Base-by-base conservation (phyloP, 2,113 vertebrate genomes). In the Ammospiza caudacuta region DNA sequence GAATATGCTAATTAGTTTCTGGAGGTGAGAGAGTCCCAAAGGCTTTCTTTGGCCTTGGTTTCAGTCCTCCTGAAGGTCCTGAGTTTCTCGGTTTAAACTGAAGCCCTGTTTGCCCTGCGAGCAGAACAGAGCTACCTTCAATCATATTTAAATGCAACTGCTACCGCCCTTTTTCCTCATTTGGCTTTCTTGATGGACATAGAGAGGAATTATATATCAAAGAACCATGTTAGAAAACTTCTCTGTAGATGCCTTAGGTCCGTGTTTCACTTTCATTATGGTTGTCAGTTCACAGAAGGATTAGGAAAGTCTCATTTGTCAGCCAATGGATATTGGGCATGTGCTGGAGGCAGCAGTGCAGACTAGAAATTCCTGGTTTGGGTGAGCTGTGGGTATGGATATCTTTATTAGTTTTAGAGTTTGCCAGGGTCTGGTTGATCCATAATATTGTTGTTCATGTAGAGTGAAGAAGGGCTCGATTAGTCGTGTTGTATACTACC, bases 21-120 rank as follows among this genome's bases (percentile, higher is more conserved):
- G 1, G 73, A 91, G 52, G 33, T 72, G 62, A 86, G 73, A 90
- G 68, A 77, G 28, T 37, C 14, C 28, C 43, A 86, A 3, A 9
- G 68, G 16, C 61, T 91, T 69, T 87, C 54, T 95, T 95, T 79
- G 70, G 37, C 95, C 95, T 83, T 94, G 41, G 55, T 95, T 94
- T 84, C 41, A 77, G 68, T 43, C n/a, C 70, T 96, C 41, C 46
- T 89, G 55, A 78, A 52, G 39, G 68, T 91, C 22, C 12, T 57
- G 62, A 70, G 58, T 44, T 24, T 70, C 70, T 39, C 22, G 18
- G 29, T 76, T 90, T 69, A 80, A 89, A 70, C 31, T 63, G 69
- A 94, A 94, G 35, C 43, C 33, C 61, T 70, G 15, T 91, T 90
- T n/a, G 4, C 33, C 31, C 23, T 51, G 29, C 43, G 55, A 68